Evolutionary conservation across 2,797 vertebrate genomes (phyloP).

Genomic region (Linurgus olivaceus): DNA sequence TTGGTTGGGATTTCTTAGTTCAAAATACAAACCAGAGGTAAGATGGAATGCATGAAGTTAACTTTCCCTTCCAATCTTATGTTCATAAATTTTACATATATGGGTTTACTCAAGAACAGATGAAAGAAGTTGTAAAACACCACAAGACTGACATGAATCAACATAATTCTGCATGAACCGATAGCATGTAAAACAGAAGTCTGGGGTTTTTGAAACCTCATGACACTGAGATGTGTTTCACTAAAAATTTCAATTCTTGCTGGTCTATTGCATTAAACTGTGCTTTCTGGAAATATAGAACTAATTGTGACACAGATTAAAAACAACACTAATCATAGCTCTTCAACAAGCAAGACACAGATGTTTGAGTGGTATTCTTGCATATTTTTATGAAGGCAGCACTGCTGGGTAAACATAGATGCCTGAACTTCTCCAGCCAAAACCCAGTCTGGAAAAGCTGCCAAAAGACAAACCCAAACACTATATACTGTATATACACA

Average conservation of each 20-base stretch:
- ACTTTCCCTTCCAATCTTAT: neutral
- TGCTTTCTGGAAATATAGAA: neutral
- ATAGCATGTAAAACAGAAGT: neutral
- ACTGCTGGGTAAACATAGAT: neutral
- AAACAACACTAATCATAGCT: neutral
- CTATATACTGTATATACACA: neutral
- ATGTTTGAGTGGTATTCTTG: fast-evolving
- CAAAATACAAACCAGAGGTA: neutral
- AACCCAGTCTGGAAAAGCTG: neutral
- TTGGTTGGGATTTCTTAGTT: neutral
- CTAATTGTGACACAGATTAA: neutral
- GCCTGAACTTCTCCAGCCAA: neutral
- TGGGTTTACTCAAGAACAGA: neutral
- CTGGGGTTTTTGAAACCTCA: neutral
- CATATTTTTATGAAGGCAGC: neutral
- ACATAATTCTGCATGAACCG: neutral
- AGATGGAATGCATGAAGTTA: neutral
- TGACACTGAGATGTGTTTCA: neutral
- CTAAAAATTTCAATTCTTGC: neutral
- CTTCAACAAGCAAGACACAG: neutral
- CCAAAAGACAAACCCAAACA: neutral
- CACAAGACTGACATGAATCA: neutral
- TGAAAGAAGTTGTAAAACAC: neutral
- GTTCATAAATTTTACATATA: neutral
- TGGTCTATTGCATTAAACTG: neutral